Base-by-base conservation (phyloP, 2,888 invertebrate genomes). In the Pachydiplax longipennis region DNA sequence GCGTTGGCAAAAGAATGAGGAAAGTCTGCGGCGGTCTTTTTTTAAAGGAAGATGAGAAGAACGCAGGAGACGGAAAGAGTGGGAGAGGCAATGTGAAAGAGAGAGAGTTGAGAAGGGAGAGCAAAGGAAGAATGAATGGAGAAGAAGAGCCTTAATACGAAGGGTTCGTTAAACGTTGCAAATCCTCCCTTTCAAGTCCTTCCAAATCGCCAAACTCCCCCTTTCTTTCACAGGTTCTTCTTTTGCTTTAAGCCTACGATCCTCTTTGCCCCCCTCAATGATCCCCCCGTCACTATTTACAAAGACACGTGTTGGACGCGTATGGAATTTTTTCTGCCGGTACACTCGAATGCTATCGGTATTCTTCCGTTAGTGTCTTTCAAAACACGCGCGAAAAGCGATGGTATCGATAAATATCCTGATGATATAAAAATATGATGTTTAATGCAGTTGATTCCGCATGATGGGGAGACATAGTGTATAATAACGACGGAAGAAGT, bases 101-200 rank as follows among this genome's bases (percentile, higher is more conserved):
- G 61, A 8, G 61, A 8, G 65, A 25, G 18, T 8, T n/a, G 65
- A 5, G 18, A 0, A 12, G n/a, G n/a, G 65, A 65, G 25, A 25
- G 65, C n/a, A 25, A 65, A 73, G 73, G 25, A 73, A 73, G 73
- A 73, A 73, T 73, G 73, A 31, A 73, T 73, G 73, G 31, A 73
- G 73, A 73, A 73, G 73, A 73, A 31, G 73, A 73, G 31, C 31
- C 73, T 73, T 73, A 73, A 73, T 73, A 73, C 73, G 73, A 31
- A 73, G 31, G 73, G 73, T 73, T 73, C 73, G 73, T 73, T 87
- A 87, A 87, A 87, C 61, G 87, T 61, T 61, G 87, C 58, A 87
- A 87, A 87, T 87, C 87, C 87, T 87, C 61, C 61, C 87, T 87
- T 87, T 87, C 87, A 65, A 87, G 87, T 87, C 87, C 61, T 87